Conservation (phyloP, 37 sponge, comb jelly and placozoan genomes). For the Petrosia ficiformis region DNA sequence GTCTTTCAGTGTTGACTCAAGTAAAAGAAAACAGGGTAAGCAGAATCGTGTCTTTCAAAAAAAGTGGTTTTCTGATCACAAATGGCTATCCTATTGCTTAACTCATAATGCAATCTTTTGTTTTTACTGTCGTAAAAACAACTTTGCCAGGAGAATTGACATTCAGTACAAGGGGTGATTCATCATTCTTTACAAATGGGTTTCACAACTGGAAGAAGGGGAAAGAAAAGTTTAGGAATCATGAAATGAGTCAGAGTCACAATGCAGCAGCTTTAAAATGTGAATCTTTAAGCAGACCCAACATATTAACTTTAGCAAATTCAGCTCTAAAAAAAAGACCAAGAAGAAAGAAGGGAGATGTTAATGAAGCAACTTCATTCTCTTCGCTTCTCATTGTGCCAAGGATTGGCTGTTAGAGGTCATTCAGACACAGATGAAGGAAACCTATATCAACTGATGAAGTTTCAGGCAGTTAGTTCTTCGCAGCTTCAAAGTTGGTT, state of each 20-base stretch:
- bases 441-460: constrained; percentile 29
- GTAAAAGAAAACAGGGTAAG: too few species aligned
- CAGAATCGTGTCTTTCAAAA: too few species aligned
- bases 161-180: constrained; percentile 27
- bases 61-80: too few species aligned
- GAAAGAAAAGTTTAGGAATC: constrained; percentile 19
- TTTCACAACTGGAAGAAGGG: constrained; percentile 67
- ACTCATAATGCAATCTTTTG: constrained; percentile 32
- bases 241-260: constrained; percentile 15
- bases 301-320: constrained; percentile 13
- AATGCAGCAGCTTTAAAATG: constrained; percentile 30
- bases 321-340: constrained; percentile 8
- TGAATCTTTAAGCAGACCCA: neutral
- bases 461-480: constrained; percentile 12
- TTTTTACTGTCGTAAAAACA: constrained; percentile 37
- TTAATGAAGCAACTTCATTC: constrained; percentile 31
- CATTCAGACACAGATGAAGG: constrained; percentile 45
- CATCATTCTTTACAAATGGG: constrained; percentile 31
- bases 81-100: constrained; percentile 28
- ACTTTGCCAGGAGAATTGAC: neutral
- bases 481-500: constrained; percentile 2
- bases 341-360: constrained; percentile 3
- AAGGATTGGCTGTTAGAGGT: constrained; percentile 32
- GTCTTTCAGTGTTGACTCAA: too few species aligned
- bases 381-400: constrained; percentile 8